Conservation (phyloP, 2,797 vertebrate genomes). For the Coranthus polyacanthus region DNA sequence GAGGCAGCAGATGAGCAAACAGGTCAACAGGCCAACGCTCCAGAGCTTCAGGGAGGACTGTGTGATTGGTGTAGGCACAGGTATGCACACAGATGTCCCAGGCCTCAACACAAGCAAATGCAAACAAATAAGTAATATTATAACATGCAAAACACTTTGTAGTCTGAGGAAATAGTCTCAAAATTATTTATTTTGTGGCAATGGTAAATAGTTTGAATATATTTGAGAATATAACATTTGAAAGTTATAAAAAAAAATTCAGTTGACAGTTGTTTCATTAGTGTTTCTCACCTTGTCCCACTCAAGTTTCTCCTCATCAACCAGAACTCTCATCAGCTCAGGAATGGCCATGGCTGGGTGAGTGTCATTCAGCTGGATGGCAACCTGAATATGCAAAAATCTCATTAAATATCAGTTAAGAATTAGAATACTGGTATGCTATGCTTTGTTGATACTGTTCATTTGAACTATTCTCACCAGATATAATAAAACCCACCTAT, state of each 20-base stretch:
- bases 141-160: too few species aligned
- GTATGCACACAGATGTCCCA: conserved; percentile 94
- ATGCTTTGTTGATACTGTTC: conserved; percentile 18
- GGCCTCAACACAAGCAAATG: conserved; percentile 81
- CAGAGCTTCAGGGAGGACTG: conserved; percentile 95
- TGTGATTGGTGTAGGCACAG: conserved; percentile 98
- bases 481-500: conserved; percentile 33
- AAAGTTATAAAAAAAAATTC: neutral
- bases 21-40: conserved; percentile 97
- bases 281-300: conserved; percentile 89
- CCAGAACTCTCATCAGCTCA: conserved; percentile 95
- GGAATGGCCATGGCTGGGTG: conserved; percentile 97
- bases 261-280: conserved; percentile 3
- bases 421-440: conserved; percentile 9
- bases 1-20: conserved; percentile 92
- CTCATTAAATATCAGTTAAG: conserved; percentile 31
- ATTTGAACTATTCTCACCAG: conserved; percentile 39
- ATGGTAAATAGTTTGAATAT: neutral
- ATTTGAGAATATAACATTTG: neutral
- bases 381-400: conserved; percentile 86
- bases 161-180: too few species aligned
- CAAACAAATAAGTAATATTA: neutral
- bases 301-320: conserved; percentile 92
- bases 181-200: too few species aligned
- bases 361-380: conserved; percentile 98